Conservation (phyloP, 2,113 vertebrate species). For the Labeo catla region DNA sequence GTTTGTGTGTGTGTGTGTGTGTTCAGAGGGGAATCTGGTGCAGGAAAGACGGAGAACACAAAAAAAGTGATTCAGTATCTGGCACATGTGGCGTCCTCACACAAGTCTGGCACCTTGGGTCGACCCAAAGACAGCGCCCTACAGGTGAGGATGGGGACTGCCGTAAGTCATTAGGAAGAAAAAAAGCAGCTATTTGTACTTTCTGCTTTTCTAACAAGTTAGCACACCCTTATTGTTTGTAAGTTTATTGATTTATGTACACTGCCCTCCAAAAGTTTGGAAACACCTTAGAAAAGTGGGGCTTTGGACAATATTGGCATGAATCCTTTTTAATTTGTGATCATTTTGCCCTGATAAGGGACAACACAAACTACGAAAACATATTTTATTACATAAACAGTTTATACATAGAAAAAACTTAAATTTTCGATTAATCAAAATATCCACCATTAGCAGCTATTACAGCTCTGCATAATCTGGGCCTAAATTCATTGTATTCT, state of each 20-base stretch:
- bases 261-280: too few species aligned
- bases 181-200: background rate
- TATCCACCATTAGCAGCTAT: too few species aligned
- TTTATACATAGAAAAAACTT: too few species aligned
- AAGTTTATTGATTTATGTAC: background rate
- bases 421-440: too few species aligned
- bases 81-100: constrained; percentile 88
- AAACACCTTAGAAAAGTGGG: too few species aligned
- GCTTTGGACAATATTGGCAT: too few species aligned
- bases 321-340: too few species aligned
- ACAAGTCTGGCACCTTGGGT: constrained; percentile 74
- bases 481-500: too few species aligned
- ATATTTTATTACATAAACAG: too few species aligned
- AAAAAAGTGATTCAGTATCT: constrained; percentile 94
- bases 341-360: too few species aligned
- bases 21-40: constrained; percentile 88
- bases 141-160: constrained; percentile 64
- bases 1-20: constrained; percentile 61
- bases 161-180: background rate
- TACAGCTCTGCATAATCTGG: too few species aligned
- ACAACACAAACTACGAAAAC: too few species aligned
- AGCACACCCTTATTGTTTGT: background rate
- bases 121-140: constrained; percentile 70
- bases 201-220: constrained; percentile 1
- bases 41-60: constrained; percentile 93